A percentile compares a stretch with the other conserved stretches of the same genome.
phyloP scores from a whole-genome alignment of 2,888 invertebrate genomes.

The Pammene aurita region DNA sequence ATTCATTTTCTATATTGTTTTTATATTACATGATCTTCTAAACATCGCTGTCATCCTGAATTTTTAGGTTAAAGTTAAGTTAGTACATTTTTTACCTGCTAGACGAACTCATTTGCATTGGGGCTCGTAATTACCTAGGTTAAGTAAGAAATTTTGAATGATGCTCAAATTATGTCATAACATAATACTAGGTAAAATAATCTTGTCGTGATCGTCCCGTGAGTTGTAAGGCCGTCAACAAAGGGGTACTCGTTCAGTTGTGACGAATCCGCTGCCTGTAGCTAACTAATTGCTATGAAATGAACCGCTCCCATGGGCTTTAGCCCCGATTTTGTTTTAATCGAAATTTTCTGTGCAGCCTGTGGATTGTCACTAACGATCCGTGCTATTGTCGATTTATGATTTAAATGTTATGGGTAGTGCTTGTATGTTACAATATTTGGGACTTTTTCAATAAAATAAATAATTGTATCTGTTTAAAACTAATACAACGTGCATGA shows the following conservation, averaged over 20 bases:
- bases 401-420: not conserved
- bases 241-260: constrained; percentile 80
- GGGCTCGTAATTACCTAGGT: no score
- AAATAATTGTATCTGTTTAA: no score
- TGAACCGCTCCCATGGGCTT: constrained; percentile 74
- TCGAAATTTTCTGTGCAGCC: constrained; percentile 65
- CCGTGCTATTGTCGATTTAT: not conserved
- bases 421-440: not conserved
- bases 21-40: no score
- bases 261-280: constrained; percentile 78
- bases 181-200: not conserved
- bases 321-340: constrained; percentile 75
- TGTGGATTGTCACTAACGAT: constrained; percentile 24
- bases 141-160: no score
- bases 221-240: constrained; percentile 51
- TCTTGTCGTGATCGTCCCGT: constrained; percentile 27
- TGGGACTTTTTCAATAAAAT: not conserved
- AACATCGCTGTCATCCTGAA: no score
- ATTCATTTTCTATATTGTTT: no score
- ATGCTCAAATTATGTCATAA: no score
- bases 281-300: constrained; percentile 82
- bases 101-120: no score
- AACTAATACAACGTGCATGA: no score
- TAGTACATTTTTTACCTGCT: no score
- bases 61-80: no score